Base-by-base conservation (phyloP, 2,113 vertebrate genomes). In the Hydropotes inermis region DNA sequence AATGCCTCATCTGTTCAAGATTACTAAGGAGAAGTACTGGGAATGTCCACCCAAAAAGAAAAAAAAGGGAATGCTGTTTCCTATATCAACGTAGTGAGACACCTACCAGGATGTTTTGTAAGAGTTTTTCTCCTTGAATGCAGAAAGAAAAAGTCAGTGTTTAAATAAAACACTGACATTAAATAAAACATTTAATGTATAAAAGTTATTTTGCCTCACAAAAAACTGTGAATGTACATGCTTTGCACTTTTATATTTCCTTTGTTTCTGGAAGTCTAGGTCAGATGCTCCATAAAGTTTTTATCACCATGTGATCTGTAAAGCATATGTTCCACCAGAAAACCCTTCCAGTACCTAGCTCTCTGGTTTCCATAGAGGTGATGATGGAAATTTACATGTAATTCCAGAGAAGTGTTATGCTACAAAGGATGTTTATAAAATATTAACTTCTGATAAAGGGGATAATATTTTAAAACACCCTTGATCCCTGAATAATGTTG, bases 151-250 rank as follows among this genome's bases (percentile, higher is more conserved):
- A 87, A 79, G 21, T 61, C 28, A 21, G 0, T 61, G 19, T 82
- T 96, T 84, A n/a, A n/a, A n/a, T n/a, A n/a, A n/a, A n/a, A n/a
- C n/a, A n/a, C n/a, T n/a, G n/a, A n/a, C n/a, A n/a, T n/a, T n/a
- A n/a, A 93, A 84, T 23, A 33, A n/a, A 91, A 74, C 39, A 93
- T 47, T 85, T 64, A 76, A n/a, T 57, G 5, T 76, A 60, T 93
- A 93, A 87, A 87, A 87, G n/a, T 91, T 11, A 89, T 74, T 43
- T 92, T 95, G 64, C 52, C 84, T 95, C 79, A 36, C 64, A 25
- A 36, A 55, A 67, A 87, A 61, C 47, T 64, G 11, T n/a, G 12
- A 43, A 25, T 79, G 78, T 50, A 88, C 45, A 25, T 87, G 30
- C 25, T 14, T 47, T 64, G 7, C 15, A 70, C 19, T 74, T 91